These are phyloP conservation scores for Porites rus DNA, from an alignment of 92 coral and sea anemone species.

Conservation along the genomic window DNA sequence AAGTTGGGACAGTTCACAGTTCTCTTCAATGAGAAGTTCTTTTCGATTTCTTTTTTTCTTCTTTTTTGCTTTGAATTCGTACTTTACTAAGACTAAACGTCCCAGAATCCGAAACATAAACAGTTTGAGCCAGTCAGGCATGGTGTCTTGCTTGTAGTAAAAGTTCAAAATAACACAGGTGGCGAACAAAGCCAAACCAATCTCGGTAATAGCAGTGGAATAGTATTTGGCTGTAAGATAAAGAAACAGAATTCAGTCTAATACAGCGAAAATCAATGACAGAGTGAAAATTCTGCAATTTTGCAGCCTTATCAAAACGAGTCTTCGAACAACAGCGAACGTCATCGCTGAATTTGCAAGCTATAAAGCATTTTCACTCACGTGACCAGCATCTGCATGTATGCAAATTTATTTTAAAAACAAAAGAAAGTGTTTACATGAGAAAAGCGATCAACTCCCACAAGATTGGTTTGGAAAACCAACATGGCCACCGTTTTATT, in stretches of 20 bases:
- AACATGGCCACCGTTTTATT: too few species aligned
- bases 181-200: conserved; percentile 78
- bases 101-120: conserved; percentile 72
- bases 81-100: conserved; percentile 63
- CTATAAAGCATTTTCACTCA: too few species aligned
- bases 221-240: conserved; percentile 79
- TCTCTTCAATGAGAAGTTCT: conserved; percentile 9
- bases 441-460: too few species aligned
- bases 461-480: too few species aligned
- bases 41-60: conserved; percentile 27
- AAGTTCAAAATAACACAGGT: conserved; percentile 85
- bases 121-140: conserved; percentile 75
- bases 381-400: too few species aligned
- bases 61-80: conserved; percentile 1
- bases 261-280: too few species aligned
- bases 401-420: too few species aligned
- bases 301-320: too few species aligned
- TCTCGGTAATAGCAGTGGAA: conserved; percentile 85
- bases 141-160: conserved; percentile 69
- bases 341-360: too few species aligned
- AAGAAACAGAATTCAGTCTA: neutral
- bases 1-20: neutral
- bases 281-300: too few species aligned
- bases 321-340: too few species aligned
- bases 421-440: too few species aligned